Conservation (phyloP, 2,797 vertebrate species). For the Amphiprion clarkii region DNA sequence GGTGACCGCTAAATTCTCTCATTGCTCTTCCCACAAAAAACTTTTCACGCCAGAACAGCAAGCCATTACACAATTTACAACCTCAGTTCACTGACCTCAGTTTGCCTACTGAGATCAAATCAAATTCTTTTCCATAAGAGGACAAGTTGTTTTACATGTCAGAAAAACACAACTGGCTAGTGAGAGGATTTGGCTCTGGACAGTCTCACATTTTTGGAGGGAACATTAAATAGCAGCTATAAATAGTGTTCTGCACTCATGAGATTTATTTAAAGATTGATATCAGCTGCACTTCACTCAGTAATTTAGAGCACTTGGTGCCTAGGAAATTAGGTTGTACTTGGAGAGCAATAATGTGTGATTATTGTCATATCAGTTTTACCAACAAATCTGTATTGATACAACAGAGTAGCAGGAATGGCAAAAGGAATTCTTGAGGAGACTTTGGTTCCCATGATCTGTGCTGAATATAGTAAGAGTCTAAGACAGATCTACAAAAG, state of each 20-base stretch:
- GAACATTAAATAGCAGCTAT: conserved; percentile 72
- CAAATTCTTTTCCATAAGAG: conserved; percentile 20
- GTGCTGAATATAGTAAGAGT: conserved; percentile 24
- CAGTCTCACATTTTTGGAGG: conserved; percentile 71
- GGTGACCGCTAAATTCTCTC: no score
- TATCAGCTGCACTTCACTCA: conserved; percentile 10
- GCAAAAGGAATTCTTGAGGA: conserved; percentile 29
- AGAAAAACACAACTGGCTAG: conserved; percentile 19
- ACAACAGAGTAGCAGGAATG: conserved; percentile 33
- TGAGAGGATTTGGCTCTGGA: conserved; percentile 61
- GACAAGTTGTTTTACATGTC: neutral
- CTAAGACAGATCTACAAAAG: conserved; percentile 35
- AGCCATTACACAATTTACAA: neutral
- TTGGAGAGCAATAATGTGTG: neutral
- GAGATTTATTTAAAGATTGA: conserved; percentile 47
- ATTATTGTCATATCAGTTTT: neutral
- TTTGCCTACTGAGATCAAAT: neutral
- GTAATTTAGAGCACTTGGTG: neutral
- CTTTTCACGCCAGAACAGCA: neutral
- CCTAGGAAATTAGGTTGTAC: neutral
- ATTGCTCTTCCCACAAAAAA: no score
- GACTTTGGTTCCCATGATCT: conserved; percentile 44
- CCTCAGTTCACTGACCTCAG: neutral
- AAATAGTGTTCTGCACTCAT: conserved; percentile 58
- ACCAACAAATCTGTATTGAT: conserved; percentile 8